These are phyloP conservation scores for Madoqua kirkii DNA, from an alignment of 2,113 vertebrate genomes.

Conservation along the genomic window DNA sequence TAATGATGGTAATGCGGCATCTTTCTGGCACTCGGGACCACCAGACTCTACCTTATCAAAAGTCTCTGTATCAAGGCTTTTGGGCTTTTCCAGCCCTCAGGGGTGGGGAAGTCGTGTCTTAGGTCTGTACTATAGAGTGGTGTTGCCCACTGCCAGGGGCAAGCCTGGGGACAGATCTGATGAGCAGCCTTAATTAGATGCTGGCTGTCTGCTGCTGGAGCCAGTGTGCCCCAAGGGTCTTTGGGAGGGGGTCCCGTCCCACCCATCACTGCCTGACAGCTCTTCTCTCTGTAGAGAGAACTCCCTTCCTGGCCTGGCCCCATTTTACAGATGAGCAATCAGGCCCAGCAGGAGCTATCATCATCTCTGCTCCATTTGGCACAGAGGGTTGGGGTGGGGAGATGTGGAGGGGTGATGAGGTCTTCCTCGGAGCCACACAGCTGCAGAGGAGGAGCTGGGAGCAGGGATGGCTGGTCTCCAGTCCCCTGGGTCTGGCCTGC, in stretches of 20 bases:
- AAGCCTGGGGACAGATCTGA: background rate
- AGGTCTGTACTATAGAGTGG: background rate
- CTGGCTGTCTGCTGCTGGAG: background rate
- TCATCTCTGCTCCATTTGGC: background rate
- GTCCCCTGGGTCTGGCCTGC: background rate
- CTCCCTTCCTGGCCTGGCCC: background rate
- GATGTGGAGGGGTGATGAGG: background rate
- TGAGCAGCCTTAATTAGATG: background rate
- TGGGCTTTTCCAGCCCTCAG: background rate
- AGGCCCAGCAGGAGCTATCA: background rate
- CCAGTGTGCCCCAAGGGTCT: too few relatives aligned
- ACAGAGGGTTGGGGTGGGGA: background rate
- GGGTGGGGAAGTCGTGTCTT: background rate
- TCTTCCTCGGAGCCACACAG: background rate
- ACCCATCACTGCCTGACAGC: background rate
- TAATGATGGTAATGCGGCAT: fast-evolving
- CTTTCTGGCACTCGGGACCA: too few relatives aligned
- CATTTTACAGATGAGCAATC: background rate
- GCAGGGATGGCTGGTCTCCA: fast-evolving
- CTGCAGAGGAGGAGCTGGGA: background rate
- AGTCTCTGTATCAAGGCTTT: background rate
- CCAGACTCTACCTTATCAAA: background rate
- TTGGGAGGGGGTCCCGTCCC: too few relatives aligned
- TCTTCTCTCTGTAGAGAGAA: background rate
- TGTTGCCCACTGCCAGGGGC: background rate